Base-by-base conservation (phyloP, 2,797 vertebrate genomes). In the Mormyrops attenuatus region DNA sequence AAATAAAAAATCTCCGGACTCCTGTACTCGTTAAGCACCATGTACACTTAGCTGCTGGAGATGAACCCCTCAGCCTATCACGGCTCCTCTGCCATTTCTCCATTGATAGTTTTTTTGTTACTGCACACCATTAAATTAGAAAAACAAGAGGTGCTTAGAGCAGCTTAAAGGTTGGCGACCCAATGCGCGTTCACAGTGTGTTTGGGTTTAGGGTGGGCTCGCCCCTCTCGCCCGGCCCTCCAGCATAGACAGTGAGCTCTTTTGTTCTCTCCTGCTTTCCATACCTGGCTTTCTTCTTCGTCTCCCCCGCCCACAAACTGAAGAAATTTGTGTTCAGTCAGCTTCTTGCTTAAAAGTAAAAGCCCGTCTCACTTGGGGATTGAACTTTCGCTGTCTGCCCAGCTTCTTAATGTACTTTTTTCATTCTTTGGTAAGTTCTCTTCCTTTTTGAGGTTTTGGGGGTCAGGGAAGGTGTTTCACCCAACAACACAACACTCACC, bases 381-480 rank as follows among this genome's bases (percentile, higher is more conserved):
- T 52, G 44, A 85, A 52, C 84, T 85, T 85, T 2, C 11, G 77
- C 77, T 3, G 49, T 85, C 49, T 89, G 13, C 26, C 6, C 17
- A 50, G 44, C 5, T 17, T 52, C 15, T 55, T n/a, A 44, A 30
- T 34, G 30, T 13, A 15, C 41, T 49, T 84, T 88, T 89, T 44
- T 88, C 22, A 82, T 92, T 34, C 91, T 47, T 86, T 89, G 41
- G 26, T 34, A 13, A 91, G 38, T 90, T 82, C 30, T 63, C 1
- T 85, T 17, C 15, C 30, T 55, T 26, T 73, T 88, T n/a, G 91
- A 7, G 91, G 84, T 88, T 89, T 86, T 92, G 90, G 20, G 60
- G 90, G 90, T 44, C 30, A 34, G 17, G 63, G 91, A 93, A 98
- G 97, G 96, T 80, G 92, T 95, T 91, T 91, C 92, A 92, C 88